A percentile compares a stretch with the other conserved stretches of the same genome.
phyloP scores from a whole-genome alignment of 2,113 vertebrate genomes.

The Thryonomys swinderianus region DNA sequence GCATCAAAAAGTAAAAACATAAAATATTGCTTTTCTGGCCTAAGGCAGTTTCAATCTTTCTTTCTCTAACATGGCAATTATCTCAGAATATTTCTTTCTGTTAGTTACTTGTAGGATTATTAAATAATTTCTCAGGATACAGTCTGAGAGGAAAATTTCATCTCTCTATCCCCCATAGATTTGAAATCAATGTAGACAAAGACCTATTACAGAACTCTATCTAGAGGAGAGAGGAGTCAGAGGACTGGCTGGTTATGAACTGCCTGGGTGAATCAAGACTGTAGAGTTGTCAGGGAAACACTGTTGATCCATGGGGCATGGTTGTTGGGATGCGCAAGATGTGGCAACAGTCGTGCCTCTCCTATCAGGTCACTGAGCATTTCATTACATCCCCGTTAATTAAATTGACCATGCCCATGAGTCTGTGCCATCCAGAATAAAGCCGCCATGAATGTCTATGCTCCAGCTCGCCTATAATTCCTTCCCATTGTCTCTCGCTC shows the following conservation, averaged over 20 bases:
- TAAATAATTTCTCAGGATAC: constrained; percentile 29
- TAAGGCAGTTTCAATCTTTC: background rate
- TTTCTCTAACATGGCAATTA: constrained; percentile 20
- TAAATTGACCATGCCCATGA: background rate
- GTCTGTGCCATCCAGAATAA: background rate
- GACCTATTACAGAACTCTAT: background rate
- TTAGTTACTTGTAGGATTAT: background rate
- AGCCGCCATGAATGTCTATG: background rate
- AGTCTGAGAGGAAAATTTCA: background rate
- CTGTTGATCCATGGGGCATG: background rate
- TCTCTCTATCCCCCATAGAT: background rate
- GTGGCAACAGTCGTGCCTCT: background rate
- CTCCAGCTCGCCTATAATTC: background rate
- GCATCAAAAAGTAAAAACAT: background rate
- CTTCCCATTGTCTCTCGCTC: background rate
- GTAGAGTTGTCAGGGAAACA: background rate
- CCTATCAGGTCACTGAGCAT: background rate
- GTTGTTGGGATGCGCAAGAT: background rate
- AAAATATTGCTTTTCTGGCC: background rate
- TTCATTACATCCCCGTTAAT: background rate
- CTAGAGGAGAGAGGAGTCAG: background rate
- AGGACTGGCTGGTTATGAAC: background rate
- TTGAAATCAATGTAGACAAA: background rate
- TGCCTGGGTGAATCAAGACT: background rate
- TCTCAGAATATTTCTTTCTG: background rate